phyloP scores from a whole-genome alignment of 2,888 invertebrate species.

The Microplitis deprimator region DNA sequence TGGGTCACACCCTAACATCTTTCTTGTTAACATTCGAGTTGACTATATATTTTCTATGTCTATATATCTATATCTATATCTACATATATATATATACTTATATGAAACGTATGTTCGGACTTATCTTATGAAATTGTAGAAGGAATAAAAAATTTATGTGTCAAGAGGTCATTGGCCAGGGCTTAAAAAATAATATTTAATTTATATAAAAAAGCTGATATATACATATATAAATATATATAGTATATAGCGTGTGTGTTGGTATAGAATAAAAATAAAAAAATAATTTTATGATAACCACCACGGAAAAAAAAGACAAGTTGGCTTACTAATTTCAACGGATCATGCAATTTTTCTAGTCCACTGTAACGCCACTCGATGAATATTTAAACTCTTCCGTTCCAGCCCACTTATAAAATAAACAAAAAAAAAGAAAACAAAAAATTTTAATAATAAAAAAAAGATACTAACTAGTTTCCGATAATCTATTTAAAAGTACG shows the following conservation, averaged over 20 bases:
- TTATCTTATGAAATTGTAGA: neutral
- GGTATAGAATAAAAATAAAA: neutral
- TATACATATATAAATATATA: neutral
- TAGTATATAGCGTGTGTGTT: neutral
- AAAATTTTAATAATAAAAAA: no score
- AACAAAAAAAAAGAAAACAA: neutral
- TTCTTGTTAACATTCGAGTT: conserved; percentile 42
- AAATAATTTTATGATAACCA: conserved; percentile 1
- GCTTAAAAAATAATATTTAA: neutral
- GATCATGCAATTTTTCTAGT: conserved; percentile 26
- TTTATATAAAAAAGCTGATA: conserved; percentile 50
- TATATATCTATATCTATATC: no score
- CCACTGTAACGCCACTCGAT: conserved; percentile 20
- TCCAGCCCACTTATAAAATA: conserved; percentile 12
- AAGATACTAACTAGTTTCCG: no score
- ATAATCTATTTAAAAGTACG: no score
- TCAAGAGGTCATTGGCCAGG: neutral
- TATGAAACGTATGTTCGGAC: neutral
- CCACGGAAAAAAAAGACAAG: conserved; percentile 5
- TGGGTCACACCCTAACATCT: conserved; percentile 53
- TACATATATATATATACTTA: neutral
- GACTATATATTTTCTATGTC: neutral
- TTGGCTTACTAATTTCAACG: conserved; percentile 13
- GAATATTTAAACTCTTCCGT: conserved; percentile 25
- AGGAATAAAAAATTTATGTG: neutral